phyloP scores from a whole-genome alignment of 1,140 invertebrate species.

The Temnothorax longispinosus region DNA sequence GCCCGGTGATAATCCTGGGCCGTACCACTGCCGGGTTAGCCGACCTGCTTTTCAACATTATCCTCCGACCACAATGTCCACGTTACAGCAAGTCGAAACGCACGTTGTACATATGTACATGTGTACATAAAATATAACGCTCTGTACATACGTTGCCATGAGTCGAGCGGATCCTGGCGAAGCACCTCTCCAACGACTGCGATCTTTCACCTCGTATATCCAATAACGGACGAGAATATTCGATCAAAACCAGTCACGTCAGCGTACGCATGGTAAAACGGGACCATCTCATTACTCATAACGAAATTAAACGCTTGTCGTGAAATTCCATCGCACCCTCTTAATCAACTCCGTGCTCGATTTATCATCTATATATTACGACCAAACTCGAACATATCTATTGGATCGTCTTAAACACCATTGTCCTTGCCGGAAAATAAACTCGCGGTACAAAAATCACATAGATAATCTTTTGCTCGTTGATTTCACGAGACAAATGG shows the following conservation, averaged over 20 bases:
- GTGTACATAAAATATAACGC: slow-evolving; percentile 30
- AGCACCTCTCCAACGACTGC: no score
- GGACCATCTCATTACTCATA: slow-evolving; percentile 31
- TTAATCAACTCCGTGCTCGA: neutral
- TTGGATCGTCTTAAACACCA: neutral
- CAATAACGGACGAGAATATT: neutral
- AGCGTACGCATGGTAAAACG: neutral
- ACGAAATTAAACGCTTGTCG: neutral
- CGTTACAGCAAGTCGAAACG: slow-evolving; percentile 55
- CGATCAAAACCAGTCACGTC: neutral
- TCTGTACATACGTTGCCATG: slow-evolving; percentile 32
- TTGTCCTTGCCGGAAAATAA: neutral
- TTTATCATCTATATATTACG: neutral
- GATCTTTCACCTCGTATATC: neutral
- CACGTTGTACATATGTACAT: slow-evolving; percentile 59
- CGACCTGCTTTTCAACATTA: neutral
- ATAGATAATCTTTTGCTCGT: neutral
- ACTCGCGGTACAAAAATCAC: neutral
- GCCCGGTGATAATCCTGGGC: neutral
- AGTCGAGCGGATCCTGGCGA: slow-evolving; percentile 23
- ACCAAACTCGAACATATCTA: slow-evolving; percentile 22
- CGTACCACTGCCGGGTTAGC: slow-evolving; percentile 47
- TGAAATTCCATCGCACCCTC: neutral
- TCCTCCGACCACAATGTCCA: slow-evolving; percentile 25
- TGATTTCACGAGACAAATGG: neutral